Evolutionary conservation across 2,797 vertebrate species (phyloP).

Genomic region (Silurus lanzhouensis): DNA sequence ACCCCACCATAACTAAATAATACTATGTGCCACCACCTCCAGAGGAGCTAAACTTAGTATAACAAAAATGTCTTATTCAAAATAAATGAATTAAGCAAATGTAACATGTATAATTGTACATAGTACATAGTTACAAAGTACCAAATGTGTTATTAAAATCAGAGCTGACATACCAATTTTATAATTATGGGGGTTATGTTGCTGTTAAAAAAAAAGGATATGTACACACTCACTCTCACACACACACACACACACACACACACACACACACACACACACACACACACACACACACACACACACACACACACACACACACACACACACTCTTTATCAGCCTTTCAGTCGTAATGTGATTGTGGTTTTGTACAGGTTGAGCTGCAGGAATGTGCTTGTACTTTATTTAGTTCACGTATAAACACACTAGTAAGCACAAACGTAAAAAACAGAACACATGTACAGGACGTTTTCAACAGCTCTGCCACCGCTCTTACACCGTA

Average conservation of each 20-base stretch:
- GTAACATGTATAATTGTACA: too few species aligned
- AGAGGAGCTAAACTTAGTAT: not conserved
- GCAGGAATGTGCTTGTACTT: constrained; percentile 6
- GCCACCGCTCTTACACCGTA: not conserved
- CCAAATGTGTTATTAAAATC: too few species aligned
- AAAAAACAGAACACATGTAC: constrained; percentile 5
- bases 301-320: not conserved
- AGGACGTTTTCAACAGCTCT: not conserved
- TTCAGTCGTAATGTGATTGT: not conserved
- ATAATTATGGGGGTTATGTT: not conserved
- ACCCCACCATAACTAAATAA: not conserved
- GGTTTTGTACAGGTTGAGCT: not conserved
- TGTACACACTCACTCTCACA: too few species aligned
- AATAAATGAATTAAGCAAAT: not conserved
- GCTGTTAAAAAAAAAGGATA: too few species aligned
- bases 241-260: not conserved
- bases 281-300: not conserved
- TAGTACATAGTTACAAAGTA: too few species aligned
- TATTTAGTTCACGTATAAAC: not conserved
- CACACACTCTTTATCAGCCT: not conserved
- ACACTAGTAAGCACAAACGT: not conserved
- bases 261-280: not conserved
- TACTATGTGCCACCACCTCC: not conserved
- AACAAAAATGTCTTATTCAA: not conserved
- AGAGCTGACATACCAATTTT: not conserved